Conservation (phyloP, 23 tunicate genomes). For the Phallusia fumigata region DNA sequence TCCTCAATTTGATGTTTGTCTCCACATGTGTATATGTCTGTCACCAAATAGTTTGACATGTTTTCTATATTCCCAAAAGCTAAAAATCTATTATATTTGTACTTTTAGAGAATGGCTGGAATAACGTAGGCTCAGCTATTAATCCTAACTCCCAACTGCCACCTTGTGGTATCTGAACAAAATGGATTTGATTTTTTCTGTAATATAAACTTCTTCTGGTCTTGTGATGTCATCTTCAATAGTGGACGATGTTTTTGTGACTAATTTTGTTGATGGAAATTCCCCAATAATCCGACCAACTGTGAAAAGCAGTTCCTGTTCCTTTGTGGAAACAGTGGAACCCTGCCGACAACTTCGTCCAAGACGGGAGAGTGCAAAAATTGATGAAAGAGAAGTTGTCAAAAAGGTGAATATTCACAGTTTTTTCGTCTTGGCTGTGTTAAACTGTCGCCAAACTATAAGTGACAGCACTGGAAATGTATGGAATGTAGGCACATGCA, state of each 20-base stretch:
- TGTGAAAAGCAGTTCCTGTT: background rate
- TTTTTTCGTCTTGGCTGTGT: no score
- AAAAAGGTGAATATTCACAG: constrained; percentile 3
- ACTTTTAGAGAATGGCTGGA: background rate
- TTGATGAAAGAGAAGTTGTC: background rate
- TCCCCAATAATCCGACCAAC: background rate
- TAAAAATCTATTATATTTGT: background rate
- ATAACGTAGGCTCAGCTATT: background rate
- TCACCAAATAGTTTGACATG: no score
- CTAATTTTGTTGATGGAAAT: background rate
- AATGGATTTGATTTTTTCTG: no score
- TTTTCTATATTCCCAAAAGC: background rate
- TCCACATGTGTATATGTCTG: no score
- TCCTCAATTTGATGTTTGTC: no score
- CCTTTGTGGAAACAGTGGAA: background rate
- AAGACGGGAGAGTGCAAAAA: background rate
- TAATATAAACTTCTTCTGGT: background rate
- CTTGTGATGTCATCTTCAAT: background rate
- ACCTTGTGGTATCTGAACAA: background rate
- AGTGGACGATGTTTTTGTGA: background rate
- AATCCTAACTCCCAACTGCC: background rate
- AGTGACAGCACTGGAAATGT: no score
- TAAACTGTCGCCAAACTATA: no score
- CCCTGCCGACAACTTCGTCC: background rate
- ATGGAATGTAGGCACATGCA: no score